Conservation (phyloP, 2,888 invertebrate species). For the Phyllotreta striolata region DNA sequence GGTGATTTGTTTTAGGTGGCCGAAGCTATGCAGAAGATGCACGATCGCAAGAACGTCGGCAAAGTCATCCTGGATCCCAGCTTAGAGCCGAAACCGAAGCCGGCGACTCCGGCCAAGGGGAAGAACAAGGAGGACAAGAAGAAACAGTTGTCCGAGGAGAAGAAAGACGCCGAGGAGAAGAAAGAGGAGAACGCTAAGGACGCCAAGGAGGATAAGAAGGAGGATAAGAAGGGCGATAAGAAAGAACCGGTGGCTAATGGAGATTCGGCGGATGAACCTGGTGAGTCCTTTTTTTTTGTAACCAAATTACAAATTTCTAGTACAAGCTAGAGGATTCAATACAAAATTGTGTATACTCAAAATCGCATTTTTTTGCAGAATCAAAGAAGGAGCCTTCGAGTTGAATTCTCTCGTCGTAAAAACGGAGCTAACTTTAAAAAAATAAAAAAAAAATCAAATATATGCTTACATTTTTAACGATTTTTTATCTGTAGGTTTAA, state of each 20-base stretch:
- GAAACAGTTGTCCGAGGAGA: constrained; percentile 70
- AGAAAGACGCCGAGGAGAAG: constrained; percentile 65
- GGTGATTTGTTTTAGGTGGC: constrained; percentile 67
- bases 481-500: constrained; percentile 34
- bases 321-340: no score
- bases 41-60: constrained; percentile 90
- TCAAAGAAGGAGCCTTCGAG: constrained; percentile 58
- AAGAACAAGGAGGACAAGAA: constrained; percentile 78
- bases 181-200: constrained; percentile 60
- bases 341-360: no score
- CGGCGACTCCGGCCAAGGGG: constrained; percentile 79
- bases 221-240: constrained; percentile 52
- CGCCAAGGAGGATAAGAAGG: constrained; percentile 59
- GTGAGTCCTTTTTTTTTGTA: constrained; percentile 52
- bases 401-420: constrained; percentile 35
- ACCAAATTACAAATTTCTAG: no score
- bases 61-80: constrained; percentile 86
- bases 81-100: constrained; percentile 80
- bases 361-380: constrained; percentile 69
- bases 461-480: constrained; percentile 38
- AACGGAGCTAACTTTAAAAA: constrained; percentile 31
- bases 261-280: constrained; percentile 64
- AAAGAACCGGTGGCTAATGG: constrained; percentile 62
- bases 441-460: constrained; percentile 29
- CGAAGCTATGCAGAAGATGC: constrained; percentile 93